Evolutionary conservation across 2,797 vertebrate genomes (phyloP), one percentile per base, ranked within the genome.

Genomic region (Cyprinodon diabolis): DNA sequence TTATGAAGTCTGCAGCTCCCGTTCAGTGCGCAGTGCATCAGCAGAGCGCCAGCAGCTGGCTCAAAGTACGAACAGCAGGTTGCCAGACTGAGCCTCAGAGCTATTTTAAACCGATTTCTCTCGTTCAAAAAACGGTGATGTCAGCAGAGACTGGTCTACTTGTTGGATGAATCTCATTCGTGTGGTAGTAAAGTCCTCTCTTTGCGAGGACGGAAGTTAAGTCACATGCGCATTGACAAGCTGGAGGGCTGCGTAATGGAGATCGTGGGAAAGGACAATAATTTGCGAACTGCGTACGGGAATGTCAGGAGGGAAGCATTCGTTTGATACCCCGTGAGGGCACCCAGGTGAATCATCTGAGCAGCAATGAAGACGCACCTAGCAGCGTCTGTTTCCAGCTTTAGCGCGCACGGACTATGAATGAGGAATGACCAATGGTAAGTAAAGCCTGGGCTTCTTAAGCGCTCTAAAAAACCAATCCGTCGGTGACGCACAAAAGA

Each of bases 371-470:
- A 58, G 56, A 71, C 17, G 47, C 68, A 30, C 12, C 48, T 1
- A 4, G 23, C 15, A 25, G 70, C 30, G 55, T 37, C 69, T 6
- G n/a, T 51, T 74, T 77, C 60, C 75, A 78, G 62, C 76, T 74
- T 55, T 62, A 72, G 60, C 74, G 77, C 77, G 77, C 75, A 74
- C 85, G 75, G 91, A 93, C 75, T 25, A 93, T 93, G 91, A 91
- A 79, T 88, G 79, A 93, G 91, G 91, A 94, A 94, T 95, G 93
- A 95, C 92, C 89, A 93, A 95, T 95, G 95, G 95, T 95, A 69
- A 94, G 94, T 92, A 74, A 13, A 58, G 21, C 51, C 11, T 5
- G 40, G n/a, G 56, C 66, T 12, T 6, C 49, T 30, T 48, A 13
- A 51, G 54, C 74, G 52, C 72, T 68, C 56, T 37, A 30, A 30